Conservation (phyloP, 2,113 vertebrate species). For the Oncorhynchus keta region DNA sequence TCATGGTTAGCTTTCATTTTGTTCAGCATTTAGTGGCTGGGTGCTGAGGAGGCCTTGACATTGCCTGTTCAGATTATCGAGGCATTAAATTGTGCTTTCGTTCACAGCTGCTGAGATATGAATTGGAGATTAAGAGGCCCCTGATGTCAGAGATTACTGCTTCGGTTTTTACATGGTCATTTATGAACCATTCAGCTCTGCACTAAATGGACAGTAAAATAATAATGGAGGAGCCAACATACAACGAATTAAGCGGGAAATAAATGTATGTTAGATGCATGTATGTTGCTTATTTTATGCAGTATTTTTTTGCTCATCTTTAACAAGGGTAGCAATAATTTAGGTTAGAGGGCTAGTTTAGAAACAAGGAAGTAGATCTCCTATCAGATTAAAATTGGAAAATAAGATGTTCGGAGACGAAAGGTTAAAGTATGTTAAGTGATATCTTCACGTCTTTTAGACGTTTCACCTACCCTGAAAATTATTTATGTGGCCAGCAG, state of each 20-base stretch:
- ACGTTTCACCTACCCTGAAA: neutral
- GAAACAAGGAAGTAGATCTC: slow-evolving; percentile 35
- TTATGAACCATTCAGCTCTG: slow-evolving; percentile 55
- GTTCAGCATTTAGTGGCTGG: slow-evolving; percentile 25
- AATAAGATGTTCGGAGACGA: neutral
- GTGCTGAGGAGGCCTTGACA: slow-evolving; percentile 62
- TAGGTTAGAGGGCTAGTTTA: slow-evolving; percentile 47
- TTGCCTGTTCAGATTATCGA: slow-evolving; percentile 64
- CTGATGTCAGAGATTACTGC: slow-evolving; percentile 74
- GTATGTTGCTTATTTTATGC: too few relatives aligned
- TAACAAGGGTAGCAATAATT: neutral
- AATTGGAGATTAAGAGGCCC: slow-evolving; percentile 74
- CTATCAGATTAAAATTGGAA: neutral
- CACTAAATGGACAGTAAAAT: slow-evolving; percentile 69
- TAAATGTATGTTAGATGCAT: slow-evolving; percentile 5
- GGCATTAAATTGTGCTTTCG: slow-evolving; percentile 69
- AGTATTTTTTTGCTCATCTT: too few relatives aligned
- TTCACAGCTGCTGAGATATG: slow-evolving; percentile 70
- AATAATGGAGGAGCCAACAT: slow-evolving; percentile 45
- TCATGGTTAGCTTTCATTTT: slow-evolving; percentile 26
- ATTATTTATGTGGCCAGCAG: neutral
- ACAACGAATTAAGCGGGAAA: slow-evolving; percentile 42
- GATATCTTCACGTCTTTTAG: neutral
- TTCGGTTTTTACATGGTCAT: slow-evolving; percentile 62
- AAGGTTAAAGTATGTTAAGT: neutral